Evolutionary conservation across 2,797 vertebrate species (phyloP).

Genomic region (Paedocypris micromegethes): DNA sequence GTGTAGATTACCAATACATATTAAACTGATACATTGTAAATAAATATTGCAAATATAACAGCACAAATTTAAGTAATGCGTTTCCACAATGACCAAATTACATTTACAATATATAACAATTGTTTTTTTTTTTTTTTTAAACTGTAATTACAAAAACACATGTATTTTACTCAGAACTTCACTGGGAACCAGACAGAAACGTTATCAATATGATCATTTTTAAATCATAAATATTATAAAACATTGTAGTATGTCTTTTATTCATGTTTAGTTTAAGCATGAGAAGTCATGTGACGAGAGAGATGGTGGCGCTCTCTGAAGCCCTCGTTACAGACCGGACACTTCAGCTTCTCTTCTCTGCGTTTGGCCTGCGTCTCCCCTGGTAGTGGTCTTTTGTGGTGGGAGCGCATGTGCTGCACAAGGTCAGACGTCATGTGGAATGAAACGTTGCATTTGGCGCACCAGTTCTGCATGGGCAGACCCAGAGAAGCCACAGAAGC

Average conservation of each 20-base stretch:
- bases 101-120: too few species aligned
- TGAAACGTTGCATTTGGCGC: slow-evolving; percentile 72
- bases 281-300: slow-evolving; percentile 80
- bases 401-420: slow-evolving; percentile 80
- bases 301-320: slow-evolving; percentile 81
- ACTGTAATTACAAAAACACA: too few species aligned
- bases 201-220: too few species aligned
- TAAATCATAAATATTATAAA: too few species aligned
- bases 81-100: too few species aligned
- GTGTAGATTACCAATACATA: too few species aligned
- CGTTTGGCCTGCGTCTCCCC: slow-evolving; percentile 66
- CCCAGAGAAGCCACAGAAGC: slow-evolving; percentile 76
- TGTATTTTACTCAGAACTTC: too few species aligned
- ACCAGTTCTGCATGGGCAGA: slow-evolving; percentile 79
- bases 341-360: slow-evolving; percentile 75
- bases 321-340: slow-evolving; percentile 76
- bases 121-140: too few species aligned
- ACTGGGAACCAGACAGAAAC: too few species aligned
- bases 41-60: too few species aligned
- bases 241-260: not conserved
- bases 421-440: slow-evolving; percentile 75
- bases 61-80: too few species aligned
- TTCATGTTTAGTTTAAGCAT: slow-evolving; percentile 68
- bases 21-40: too few species aligned
- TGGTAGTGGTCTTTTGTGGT: slow-evolving; percentile 65